These are phyloP conservation scores for Muraenolepis orangiensis DNA, from an alignment of 2,797 vertebrate genomes.

Conservation along the genomic window DNA sequence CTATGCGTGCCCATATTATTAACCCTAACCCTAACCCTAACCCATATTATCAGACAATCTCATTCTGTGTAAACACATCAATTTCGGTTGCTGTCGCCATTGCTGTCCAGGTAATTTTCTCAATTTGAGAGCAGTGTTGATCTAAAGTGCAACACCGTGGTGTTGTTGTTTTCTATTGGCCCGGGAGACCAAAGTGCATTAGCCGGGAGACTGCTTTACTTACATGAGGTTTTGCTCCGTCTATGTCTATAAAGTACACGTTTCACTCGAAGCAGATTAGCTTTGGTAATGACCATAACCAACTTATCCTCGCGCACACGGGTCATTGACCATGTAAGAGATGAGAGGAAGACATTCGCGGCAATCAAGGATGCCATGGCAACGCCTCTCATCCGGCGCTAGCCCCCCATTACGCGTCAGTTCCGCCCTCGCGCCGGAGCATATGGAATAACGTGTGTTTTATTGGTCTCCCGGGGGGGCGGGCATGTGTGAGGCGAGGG, in stretches of 20 bases:
- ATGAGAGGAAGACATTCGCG: slow-evolving; percentile 44
- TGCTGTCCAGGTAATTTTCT: background rate
- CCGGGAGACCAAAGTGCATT: slow-evolving; percentile 18
- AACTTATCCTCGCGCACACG: slow-evolving; percentile 53
- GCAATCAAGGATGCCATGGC: slow-evolving; percentile 59
- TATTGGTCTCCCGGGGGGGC: slow-evolving; percentile 68
- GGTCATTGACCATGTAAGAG: slow-evolving; percentile 56
- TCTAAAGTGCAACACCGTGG: background rate
- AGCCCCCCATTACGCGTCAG: slow-evolving; percentile 59
- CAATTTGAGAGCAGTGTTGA: background rate
- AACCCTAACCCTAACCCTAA: too few species aligned
- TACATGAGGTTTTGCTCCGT: slow-evolving; percentile 17
- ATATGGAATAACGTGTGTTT: slow-evolving; percentile 73
- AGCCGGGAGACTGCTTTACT: slow-evolving; percentile 1
- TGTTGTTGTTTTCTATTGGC: slow-evolving; percentile 1
- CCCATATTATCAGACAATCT: background rate
- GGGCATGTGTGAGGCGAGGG: slow-evolving; percentile 64
- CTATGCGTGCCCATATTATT: too few species aligned
- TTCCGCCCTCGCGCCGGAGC: slow-evolving; percentile 56
- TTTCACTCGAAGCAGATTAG: slow-evolving; percentile 45
- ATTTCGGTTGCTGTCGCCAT: background rate
- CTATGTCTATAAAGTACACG: slow-evolving; percentile 20
- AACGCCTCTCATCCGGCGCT: slow-evolving; percentile 65
- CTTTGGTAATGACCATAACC: slow-evolving; percentile 56
- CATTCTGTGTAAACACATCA: slow-evolving; percentile 6